Evolutionary conservation across 2,113 vertebrate species (phyloP).

Genomic region (Herpetotheres cachinnans): DNA sequence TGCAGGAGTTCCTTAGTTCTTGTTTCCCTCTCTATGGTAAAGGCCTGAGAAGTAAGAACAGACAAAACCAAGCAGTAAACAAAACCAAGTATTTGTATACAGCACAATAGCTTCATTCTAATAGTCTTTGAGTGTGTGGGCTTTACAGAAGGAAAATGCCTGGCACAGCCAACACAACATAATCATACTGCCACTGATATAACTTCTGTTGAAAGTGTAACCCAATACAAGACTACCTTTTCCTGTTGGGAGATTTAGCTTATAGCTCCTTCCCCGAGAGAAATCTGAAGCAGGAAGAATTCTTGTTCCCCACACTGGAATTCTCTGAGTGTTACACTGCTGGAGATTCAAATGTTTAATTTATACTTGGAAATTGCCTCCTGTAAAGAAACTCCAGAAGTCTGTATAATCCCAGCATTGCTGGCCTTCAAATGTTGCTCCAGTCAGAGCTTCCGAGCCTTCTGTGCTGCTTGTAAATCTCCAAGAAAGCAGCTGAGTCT

Average conservation of each 20-base stretch:
- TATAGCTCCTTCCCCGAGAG: neutral
- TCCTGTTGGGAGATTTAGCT: neutral
- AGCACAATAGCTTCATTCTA: neutral
- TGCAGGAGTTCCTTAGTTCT: neutral
- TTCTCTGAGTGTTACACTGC: neutral
- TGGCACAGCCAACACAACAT: neutral
- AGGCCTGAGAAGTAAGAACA: neutral
- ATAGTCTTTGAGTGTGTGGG: neutral
- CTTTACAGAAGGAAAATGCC: neutral
- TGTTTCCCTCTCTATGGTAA: neutral
- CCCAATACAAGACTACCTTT: neutral
- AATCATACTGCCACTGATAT: neutral
- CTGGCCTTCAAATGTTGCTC: neutral
- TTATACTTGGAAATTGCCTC: neutral
- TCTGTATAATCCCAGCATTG: neutral
- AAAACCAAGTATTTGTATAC: neutral
- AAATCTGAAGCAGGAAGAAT: neutral
- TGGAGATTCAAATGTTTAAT: neutral
- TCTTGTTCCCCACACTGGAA: neutral
- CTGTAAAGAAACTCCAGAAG: neutral
- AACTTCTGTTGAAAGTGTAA: neutral
- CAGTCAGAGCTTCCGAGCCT: neutral
- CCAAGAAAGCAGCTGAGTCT: rapidly evolving
- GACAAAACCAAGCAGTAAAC: neutral
- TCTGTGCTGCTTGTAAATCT: neutral